Percentiles rank a stretch among this genome's conserved stretches.
These are phyloP conservation scores for Hydrolagus colliei DNA, from an alignment of 2,797 vertebrate genomes.

Conservation along the genomic window DNA sequence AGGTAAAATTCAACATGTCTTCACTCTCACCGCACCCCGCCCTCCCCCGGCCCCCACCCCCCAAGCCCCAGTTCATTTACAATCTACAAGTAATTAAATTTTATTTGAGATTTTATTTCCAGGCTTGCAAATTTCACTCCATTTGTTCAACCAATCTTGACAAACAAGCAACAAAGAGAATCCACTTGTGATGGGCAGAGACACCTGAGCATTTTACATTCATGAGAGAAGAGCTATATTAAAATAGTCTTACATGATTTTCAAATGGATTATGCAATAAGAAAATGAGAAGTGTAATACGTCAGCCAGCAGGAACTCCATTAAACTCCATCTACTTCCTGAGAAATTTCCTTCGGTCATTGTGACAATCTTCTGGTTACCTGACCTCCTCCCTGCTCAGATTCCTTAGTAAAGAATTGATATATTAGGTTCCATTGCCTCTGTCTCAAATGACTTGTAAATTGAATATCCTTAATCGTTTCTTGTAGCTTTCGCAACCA, in stretches of 20 bases:
- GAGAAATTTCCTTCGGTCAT: too few species aligned
- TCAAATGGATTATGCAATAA: too few species aligned
- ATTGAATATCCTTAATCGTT: neutral
- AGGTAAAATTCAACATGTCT: neutral
- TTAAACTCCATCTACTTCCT: too few species aligned
- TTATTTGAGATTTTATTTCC: neutral
- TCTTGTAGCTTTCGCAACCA: neutral
- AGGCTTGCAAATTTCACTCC: neutral
- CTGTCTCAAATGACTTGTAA: too few species aligned
- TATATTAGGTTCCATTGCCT: neutral
- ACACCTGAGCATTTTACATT: neutral
- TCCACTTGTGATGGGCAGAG: neutral
- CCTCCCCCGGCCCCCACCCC: too few species aligned
- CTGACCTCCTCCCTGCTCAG: neutral
- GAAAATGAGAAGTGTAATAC: too few species aligned
- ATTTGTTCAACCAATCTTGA: neutral
- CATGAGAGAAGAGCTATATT: neutral
- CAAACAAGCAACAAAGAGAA: neutral
- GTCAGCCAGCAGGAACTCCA: too few species aligned
- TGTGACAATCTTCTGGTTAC: too few species aligned
- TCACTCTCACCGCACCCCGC: too few species aligned
- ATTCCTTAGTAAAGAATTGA: neutral
- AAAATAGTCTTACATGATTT: too few species aligned
- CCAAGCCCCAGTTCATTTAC: neutral
- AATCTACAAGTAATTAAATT: neutral